Percentiles rank a stretch among this genome's conserved stretches.
Conservation (phyloP, 1,140 invertebrate species). For the Caenorhabditis inopinata region DNA sequence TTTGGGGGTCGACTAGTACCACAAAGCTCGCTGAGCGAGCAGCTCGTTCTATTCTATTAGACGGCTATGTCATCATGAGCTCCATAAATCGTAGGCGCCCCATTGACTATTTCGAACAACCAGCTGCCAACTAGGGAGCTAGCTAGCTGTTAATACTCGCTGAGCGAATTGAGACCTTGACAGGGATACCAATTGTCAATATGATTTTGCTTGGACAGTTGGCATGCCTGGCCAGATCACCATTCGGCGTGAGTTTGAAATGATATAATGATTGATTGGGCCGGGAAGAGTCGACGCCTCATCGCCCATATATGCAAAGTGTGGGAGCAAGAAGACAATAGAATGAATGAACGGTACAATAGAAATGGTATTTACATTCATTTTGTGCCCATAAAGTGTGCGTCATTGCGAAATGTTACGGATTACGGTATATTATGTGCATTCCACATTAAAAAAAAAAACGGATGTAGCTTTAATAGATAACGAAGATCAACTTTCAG, state of each 20-base stretch:
- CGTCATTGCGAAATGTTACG: too few species aligned
- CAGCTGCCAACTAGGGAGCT: background rate
- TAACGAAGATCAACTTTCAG: too few species aligned
- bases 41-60: background rate
- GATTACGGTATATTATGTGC: too few species aligned
- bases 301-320: background rate
- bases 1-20: too few species aligned
- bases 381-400: background rate
- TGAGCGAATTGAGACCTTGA: background rate
- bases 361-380: background rate
- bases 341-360: background rate
- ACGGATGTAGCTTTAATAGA: too few species aligned
- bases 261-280: background rate
- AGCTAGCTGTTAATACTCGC: background rate
- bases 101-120: background rate
- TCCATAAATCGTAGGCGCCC: background rate
- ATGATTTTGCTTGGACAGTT: background rate
- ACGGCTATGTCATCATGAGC: background rate
- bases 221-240: background rate
- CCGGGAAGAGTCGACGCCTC: background rate
- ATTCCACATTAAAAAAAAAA: too few species aligned
- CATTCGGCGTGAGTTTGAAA: background rate
- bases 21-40: too few species aligned
- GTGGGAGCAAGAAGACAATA: background rate
- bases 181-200: slow-evolving; percentile 10